Conservation (phyloP, 2,113 vertebrate species). For the Chinchilla lanigera region DNA sequence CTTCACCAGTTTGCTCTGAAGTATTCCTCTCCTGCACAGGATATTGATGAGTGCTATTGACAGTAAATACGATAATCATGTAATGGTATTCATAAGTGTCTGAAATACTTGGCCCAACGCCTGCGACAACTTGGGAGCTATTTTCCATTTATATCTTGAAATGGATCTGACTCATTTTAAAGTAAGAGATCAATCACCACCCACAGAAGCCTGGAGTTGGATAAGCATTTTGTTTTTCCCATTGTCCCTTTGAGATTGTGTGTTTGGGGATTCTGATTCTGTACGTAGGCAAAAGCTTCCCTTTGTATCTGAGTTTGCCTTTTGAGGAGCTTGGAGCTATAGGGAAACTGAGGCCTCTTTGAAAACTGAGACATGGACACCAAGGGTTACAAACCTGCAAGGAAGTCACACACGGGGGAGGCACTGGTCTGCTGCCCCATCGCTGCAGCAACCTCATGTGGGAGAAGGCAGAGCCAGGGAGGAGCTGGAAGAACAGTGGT, state of each 20-base stretch:
- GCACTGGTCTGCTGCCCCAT: not conserved
- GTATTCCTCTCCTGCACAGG: not conserved
- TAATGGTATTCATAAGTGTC: conserved; percentile 53
- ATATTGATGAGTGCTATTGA: conserved; percentile 32
- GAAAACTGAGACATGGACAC: not conserved
- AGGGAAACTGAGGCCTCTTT: not conserved
- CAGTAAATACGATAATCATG: conserved; percentile 55
- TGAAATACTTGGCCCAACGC: conserved; percentile 26
- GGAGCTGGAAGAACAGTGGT: not conserved
- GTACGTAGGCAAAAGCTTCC: not conserved
- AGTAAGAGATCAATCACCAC: not conserved
- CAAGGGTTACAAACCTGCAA: not conserved
- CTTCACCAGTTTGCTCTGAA: not conserved
- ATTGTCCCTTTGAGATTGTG: not conserved
- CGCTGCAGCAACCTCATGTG: rapidly evolving
- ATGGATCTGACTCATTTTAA: conserved; percentile 6
- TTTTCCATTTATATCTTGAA: conserved; percentile 53
- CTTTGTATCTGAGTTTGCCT: not conserved
- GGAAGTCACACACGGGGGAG: not conserved
- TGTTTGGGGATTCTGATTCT: not conserved
- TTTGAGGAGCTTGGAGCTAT: not conserved
- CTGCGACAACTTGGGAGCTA: conserved; percentile 28
- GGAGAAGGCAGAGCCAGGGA: not conserved
- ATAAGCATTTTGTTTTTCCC: not conserved
- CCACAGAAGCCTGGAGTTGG: not conserved